These are phyloP conservation scores for Beroe forskalii DNA, from an alignment of 37 sponge, comb jelly and placozoan species.

Conservation along the genomic window DNA sequence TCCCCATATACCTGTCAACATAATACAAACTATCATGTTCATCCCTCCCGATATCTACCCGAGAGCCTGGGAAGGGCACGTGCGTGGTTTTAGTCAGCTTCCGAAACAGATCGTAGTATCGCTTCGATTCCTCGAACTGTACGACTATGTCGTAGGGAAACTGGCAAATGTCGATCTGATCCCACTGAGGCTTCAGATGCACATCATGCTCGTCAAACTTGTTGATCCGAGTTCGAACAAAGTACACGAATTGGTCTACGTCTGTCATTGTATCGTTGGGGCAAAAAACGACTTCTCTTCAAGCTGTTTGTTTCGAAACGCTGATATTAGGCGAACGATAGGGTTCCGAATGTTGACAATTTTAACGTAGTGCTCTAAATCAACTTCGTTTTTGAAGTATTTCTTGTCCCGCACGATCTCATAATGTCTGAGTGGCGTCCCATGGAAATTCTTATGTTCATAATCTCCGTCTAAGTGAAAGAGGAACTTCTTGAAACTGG, in stretches of 20 bases:
- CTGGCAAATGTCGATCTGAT: slow-evolving; percentile 4
- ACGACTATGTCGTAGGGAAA: slow-evolving; percentile 17
- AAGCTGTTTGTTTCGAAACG: slow-evolving; percentile 11
- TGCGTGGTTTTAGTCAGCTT: neutral
- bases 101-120: neutral
- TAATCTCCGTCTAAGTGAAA: neutral
- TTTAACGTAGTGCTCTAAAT: neutral
- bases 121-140: neutral
- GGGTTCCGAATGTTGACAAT: neutral
- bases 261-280: neutral
- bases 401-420: neutral
- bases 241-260: neutral
- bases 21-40: slow-evolving; percentile 18
- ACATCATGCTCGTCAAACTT: neutral
- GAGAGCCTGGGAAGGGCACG: neutral
- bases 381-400: neutral
- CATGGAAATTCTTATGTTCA: slow-evolving; percentile 8
- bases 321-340: neutral
- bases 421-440: neutral
- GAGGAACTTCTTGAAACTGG: slow-evolving; percentile 27
- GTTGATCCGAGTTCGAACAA: neutral
- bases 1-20: neutral
- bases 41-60: neutral
- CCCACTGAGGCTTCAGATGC: neutral
- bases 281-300: neutral